A percentile compares a stretch with the other conserved stretches of the same genome.
phyloP scores from a whole-genome alignment of 2,113 vertebrate species.

The Vombatus ursinus region DNA sequence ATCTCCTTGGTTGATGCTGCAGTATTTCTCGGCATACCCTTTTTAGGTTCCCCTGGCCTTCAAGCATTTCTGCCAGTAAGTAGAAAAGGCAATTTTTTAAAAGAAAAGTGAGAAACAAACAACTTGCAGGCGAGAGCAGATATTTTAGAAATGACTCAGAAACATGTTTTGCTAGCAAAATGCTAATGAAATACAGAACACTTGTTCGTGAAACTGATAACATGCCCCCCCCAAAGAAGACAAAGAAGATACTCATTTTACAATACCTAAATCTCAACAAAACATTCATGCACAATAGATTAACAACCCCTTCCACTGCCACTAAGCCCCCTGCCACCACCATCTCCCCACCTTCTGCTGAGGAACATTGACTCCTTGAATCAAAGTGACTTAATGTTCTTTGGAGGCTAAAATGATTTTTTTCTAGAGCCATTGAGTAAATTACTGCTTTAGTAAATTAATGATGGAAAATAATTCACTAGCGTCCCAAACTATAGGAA shows the following conservation, averaged over 20 bases:
- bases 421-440: background rate
- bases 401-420: background rate
- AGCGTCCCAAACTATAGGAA: slow-evolving; percentile 28
- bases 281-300: slow-evolving; percentile 30
- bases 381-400: background rate
- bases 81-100: slow-evolving; percentile 74
- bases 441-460: background rate
- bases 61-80: slow-evolving; percentile 76
- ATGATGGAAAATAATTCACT: slow-evolving; percentile 4
- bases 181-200: slow-evolving; percentile 68
- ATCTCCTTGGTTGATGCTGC: background rate
- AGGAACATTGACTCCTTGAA: background rate
- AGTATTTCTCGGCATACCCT: slow-evolving; percentile 58
- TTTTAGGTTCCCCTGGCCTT: slow-evolving; percentile 66
- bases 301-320: background rate
- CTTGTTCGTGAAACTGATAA: slow-evolving; percentile 64
- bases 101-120: slow-evolving; percentile 74
- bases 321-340: too few relatives aligned
- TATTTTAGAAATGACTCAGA: slow-evolving; percentile 81
- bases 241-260: slow-evolving; percentile 54
- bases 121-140: slow-evolving; percentile 70
- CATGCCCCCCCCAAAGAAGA: background rate
- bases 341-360: background rate
- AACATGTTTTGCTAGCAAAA: slow-evolving; percentile 78
- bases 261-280: slow-evolving; percentile 53